Conservation (phyloP, 2,113 vertebrate species). For the Onychorhynchus coronatus region DNA sequence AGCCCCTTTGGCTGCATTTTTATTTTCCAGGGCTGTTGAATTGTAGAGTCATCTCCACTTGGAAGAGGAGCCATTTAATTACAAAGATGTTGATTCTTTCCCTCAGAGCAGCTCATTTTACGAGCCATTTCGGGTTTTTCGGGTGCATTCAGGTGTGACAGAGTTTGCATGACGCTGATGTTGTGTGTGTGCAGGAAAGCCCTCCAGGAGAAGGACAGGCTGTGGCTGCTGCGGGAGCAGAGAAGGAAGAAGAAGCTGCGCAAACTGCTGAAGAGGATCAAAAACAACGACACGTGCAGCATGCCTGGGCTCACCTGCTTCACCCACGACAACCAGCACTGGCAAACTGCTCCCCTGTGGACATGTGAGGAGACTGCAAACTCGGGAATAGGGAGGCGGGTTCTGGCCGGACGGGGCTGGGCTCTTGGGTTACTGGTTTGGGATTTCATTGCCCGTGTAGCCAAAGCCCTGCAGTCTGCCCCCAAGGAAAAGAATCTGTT, state of each 20-base stretch:
- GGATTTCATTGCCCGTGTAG: accelerated
- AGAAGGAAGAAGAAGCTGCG: slow-evolving; percentile 92
- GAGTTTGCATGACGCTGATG: neutral
- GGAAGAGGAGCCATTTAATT: neutral
- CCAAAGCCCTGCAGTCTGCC: neutral
- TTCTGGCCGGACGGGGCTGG: neutral
- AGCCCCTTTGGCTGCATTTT: neutral
- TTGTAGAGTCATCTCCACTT: neutral
- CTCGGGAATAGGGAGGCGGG: neutral
- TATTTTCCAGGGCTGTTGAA: neutral
- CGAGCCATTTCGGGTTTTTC: neutral
- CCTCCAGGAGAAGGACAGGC: slow-evolving; percentile 83
- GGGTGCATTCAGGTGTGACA: neutral
- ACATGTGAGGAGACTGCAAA: slow-evolving; percentile 78
- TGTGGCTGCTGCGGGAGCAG: slow-evolving; percentile 90
- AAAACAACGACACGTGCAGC: slow-evolving; percentile 95
- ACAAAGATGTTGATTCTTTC: neutral
- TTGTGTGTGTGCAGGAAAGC: slow-evolving; percentile 73
- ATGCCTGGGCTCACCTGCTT: slow-evolving; percentile 98
- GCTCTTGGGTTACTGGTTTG: neutral
- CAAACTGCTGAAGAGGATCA: slow-evolving; percentile 91
- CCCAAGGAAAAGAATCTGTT: neutral
- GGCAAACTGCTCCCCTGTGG: slow-evolving; percentile 96
- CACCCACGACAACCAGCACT: slow-evolving; percentile 98
- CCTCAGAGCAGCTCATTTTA: neutral